Conservation (phyloP, 2,113 vertebrate genomes). For the Cyprinodon brontotheroides region DNA sequence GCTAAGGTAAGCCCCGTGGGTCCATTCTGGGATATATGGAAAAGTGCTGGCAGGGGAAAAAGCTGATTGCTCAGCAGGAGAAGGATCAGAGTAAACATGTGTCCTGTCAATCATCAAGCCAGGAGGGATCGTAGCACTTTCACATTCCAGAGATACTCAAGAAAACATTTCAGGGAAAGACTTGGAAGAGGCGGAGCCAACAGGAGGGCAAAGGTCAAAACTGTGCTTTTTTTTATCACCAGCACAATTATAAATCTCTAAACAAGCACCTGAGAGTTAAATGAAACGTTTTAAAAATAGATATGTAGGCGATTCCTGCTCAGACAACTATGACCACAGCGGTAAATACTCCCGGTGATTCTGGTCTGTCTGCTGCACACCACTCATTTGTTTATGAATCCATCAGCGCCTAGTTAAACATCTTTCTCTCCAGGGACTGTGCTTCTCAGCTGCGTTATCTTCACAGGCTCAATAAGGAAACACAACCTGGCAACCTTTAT, state of each 20-base stretch:
- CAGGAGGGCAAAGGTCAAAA: background rate
- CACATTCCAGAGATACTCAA: constrained; percentile 27
- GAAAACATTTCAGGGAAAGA: background rate
- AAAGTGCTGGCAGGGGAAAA: constrained; percentile 51
- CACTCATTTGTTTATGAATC: constrained; percentile 64
- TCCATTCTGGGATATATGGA: constrained; percentile 53
- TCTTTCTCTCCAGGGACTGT: constrained; percentile 29
- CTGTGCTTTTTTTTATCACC: background rate
- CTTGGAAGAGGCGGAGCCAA: background rate
- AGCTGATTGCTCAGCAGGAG: constrained; percentile 67
- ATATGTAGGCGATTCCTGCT: constrained; percentile 19
- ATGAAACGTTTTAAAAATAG: background rate
- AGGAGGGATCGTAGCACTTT: constrained; percentile 22
- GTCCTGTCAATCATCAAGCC: constrained; percentile 62
- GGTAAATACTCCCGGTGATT: constrained; percentile 33
- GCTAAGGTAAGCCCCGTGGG: constrained; percentile 52
- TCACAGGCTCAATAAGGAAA: constrained; percentile 31
- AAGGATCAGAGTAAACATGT: constrained; percentile 66
- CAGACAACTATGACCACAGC: constrained; percentile 15
- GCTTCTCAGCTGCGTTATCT: constrained; percentile 46
- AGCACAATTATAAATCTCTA: background rate
- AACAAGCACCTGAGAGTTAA: background rate
- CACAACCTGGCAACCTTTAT: constrained; percentile 7
- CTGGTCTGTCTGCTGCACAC: constrained; percentile 43
- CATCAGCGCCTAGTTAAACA: constrained; percentile 60